Conservation (phyloP, 2,888 invertebrate species). For the Tiliacea aurago region DNA sequence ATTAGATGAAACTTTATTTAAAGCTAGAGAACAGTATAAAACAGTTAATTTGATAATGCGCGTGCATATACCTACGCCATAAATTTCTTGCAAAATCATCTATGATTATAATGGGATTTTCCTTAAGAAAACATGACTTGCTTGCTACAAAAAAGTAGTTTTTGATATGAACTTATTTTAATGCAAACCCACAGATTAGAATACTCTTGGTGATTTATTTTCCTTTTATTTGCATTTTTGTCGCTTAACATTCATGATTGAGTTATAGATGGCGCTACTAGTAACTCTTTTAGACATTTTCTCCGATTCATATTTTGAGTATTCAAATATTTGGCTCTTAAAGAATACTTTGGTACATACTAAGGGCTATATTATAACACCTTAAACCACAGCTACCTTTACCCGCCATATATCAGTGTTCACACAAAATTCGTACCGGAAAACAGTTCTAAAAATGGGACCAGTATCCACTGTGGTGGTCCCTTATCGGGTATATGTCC, state of each 20-base stretch:
- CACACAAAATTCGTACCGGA: slow-evolving; percentile 82
- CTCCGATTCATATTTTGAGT: neutral
- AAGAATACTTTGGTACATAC: neutral
- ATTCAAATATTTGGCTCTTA: neutral
- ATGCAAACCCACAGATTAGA: neutral
- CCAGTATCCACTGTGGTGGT: slow-evolving; percentile 86
- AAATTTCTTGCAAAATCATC: neutral
- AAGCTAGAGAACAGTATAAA: neutral
- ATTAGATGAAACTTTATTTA: too few species aligned
- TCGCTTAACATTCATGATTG: neutral
- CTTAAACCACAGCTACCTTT: slow-evolving; percentile 44
- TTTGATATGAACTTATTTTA: neutral
- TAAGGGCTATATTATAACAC: slow-evolving; percentile 34
- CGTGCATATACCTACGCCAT: neutral
- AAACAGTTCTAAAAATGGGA: slow-evolving; percentile 85
- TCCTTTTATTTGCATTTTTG: neutral
- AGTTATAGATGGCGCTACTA: slow-evolving; percentile 50
- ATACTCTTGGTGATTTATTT: neutral
- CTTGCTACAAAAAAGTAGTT: neutral
- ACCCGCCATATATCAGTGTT: slow-evolving; percentile 57
- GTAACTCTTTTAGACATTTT: neutral
- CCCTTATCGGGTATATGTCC: slow-evolving; percentile 87
- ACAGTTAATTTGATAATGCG: neutral
- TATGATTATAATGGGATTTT: neutral
- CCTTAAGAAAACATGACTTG: neutral